Percentiles rank a stretch among this genome's conserved stretches.
Evolutionary conservation across 1,140 invertebrate species (phyloP).

Genomic region (Drosophila bipectinata): DNA sequence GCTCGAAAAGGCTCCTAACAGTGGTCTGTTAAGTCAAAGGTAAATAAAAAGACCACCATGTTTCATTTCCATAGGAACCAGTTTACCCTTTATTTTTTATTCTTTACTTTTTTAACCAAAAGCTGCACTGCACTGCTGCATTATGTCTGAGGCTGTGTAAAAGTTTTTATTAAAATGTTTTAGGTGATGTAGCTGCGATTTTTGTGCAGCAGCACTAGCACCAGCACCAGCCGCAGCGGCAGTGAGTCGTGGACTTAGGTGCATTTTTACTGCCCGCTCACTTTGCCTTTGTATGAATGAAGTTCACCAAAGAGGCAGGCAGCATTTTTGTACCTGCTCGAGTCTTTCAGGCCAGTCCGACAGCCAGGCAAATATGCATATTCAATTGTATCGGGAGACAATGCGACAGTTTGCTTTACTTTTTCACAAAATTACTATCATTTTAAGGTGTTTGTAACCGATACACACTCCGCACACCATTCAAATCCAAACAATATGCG

Average conservation of each 20-base stretch:
- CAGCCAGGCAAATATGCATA: slow-evolving; percentile 41
- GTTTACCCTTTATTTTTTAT: slow-evolving; percentile 52
- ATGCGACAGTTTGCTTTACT: slow-evolving; percentile 42
- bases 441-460: slow-evolving; percentile 33
- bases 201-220: slow-evolving; percentile 30
- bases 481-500: neutral
- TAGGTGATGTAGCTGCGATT: slow-evolving; percentile 42
- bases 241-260: slow-evolving; percentile 5
- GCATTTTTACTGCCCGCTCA: slow-evolving; percentile 31
- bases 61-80: slow-evolving; percentile 70
- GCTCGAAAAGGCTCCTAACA: slow-evolving; percentile 56
- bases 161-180: slow-evolving; percentile 58
- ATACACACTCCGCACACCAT: slow-evolving; percentile 8
- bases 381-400: slow-evolving; percentile 49
- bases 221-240: slow-evolving; percentile 12
- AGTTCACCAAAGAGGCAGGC: slow-evolving; percentile 73
- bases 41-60: slow-evolving; percentile 69
- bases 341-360: slow-evolving; percentile 5
- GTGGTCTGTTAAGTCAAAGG: slow-evolving; percentile 63
- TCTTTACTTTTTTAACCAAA: slow-evolving; percentile 10
- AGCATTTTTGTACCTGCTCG: slow-evolving; percentile 62
- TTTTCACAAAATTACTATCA: slow-evolving; percentile 41
- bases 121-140: slow-evolving; percentile 36
- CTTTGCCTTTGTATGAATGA: slow-evolving; percentile 73
- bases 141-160: slow-evolving; percentile 33